phyloP scores from a whole-genome alignment of 2,113 vertebrate species.

The Solenodon paradoxus region DNA sequence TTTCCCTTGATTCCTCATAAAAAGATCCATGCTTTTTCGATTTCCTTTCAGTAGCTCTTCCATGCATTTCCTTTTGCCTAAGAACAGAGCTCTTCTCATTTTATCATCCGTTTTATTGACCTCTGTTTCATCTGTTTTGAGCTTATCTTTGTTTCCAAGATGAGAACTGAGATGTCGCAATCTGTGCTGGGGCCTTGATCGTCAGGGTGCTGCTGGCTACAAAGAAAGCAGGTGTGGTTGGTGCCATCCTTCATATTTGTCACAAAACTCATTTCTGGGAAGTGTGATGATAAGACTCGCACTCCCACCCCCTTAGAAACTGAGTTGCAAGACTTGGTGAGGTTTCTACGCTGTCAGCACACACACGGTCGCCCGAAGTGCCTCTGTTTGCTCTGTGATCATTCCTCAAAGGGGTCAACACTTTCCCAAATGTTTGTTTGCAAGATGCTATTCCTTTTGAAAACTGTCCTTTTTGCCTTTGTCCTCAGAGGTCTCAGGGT shows the following conservation, averaged over 20 bases:
- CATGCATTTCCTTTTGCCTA: neutral
- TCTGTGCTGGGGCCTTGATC: neutral
- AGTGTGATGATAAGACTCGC: neutral
- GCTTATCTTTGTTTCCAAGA: neutral
- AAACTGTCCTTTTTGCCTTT: neutral
- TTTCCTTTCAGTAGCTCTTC: neutral
- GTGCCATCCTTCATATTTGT: neutral
- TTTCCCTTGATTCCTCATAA: neutral
- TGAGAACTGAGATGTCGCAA: neutral
- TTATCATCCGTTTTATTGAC: constrained; percentile 15
- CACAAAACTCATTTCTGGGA: constrained; percentile 32
- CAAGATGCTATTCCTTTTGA: neutral
- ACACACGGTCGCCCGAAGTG: neutral
- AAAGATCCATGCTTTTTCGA: neutral
- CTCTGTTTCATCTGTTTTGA: constrained; percentile 45
- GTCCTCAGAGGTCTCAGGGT: neutral
- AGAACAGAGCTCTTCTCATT: neutral
- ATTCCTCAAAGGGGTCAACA: neutral
- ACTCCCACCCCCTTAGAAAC: neutral
- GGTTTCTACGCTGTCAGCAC: neutral
- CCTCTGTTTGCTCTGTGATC: neutral
- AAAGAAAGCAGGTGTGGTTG: constrained; percentile 13
- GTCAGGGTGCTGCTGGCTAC: neutral
- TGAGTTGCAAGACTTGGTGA: neutral
- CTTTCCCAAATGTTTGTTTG: neutral